Evolutionary conservation across 30 jellyfish, hydroid and myxozoan genomes (phyloP).

Genomic region (Phacellophora camtschatica): DNA sequence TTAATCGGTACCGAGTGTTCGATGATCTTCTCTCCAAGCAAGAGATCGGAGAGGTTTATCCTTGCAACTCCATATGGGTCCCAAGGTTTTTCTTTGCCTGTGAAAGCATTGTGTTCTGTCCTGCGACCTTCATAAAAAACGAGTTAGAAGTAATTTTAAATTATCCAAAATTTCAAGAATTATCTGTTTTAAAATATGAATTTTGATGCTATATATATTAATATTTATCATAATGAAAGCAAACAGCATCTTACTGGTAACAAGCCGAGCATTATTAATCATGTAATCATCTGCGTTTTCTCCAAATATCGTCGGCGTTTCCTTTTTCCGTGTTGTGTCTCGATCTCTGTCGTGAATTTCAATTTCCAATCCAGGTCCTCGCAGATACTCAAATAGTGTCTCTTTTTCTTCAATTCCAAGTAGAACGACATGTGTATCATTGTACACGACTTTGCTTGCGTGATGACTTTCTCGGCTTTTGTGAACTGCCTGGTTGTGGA

Average conservation of each 20-base stretch:
- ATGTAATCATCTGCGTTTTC: slow-evolving; percentile 49
- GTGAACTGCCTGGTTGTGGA: slow-evolving; percentile 67
- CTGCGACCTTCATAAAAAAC: slow-evolving; percentile 61
- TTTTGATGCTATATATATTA: too few relatives aligned
- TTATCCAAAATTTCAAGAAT: too few relatives aligned
- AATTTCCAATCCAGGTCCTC: slow-evolving; percentile 84
- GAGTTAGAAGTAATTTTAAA: too few relatives aligned
- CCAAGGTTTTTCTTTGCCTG: slow-evolving; percentile 50
- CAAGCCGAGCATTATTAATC: slow-evolving; percentile 50
- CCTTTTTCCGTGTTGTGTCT: slow-evolving; percentile 20
- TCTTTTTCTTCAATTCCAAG: slow-evolving; percentile 78
- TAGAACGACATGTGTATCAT: slow-evolving; percentile 78
- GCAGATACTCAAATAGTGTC: slow-evolving; percentile 73
- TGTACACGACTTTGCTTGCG: slow-evolving; percentile 53
- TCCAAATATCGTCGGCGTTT: slow-evolving; percentile 71
- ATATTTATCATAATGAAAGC: too few relatives aligned
- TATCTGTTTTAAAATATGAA: too few relatives aligned
- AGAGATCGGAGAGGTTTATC: slow-evolving; percentile 64
- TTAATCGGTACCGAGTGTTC: slow-evolving; percentile 62
- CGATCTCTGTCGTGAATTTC: slow-evolving; percentile 94
- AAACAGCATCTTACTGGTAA: slow-evolving; percentile 57
- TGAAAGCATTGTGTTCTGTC: slow-evolving; percentile 56
- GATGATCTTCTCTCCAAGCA: slow-evolving; percentile 76
- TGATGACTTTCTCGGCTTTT: slow-evolving; percentile 52
- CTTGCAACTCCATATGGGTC: slow-evolving; percentile 89